Evolutionary conservation across 2,797 vertebrate species (phyloP).

Genomic region (Enteromius paludinosus): DNA sequence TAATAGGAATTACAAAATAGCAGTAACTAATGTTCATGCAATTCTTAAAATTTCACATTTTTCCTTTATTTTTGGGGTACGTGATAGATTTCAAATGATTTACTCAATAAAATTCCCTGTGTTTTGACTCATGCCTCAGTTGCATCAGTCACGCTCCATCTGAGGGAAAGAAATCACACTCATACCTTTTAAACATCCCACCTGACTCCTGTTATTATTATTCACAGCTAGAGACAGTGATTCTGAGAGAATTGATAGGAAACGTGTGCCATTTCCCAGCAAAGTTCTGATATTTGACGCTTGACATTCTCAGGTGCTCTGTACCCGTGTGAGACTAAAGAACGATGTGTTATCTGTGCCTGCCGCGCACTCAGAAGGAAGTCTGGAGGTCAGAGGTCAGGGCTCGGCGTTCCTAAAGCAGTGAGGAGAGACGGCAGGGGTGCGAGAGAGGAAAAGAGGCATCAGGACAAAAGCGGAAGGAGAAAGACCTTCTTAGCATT

Average conservation of each 20-base stretch:
- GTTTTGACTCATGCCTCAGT: background rate
- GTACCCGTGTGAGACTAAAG: slow-evolving; percentile 62
- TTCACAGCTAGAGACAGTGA: background rate
- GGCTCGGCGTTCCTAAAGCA: slow-evolving; percentile 18
- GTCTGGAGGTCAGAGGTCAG: slow-evolving; percentile 56
- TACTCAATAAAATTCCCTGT: background rate
- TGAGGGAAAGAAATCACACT: background rate
- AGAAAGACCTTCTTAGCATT: slow-evolving; percentile 46
- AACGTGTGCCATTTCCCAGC: slow-evolving; percentile 69
- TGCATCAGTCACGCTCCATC: background rate
- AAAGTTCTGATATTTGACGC: slow-evolving; percentile 74
- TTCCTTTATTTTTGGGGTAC: background rate
- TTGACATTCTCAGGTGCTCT: slow-evolving; percentile 77
- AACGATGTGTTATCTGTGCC: slow-evolving; percentile 67
- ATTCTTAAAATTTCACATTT: background rate
- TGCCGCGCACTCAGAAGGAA: slow-evolving; percentile 47
- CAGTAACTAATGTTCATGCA: background rate
- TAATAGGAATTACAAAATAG: no score
- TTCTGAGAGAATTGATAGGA: background rate
- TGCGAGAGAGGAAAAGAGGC: slow-evolving; percentile 19
- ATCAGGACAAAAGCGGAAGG: slow-evolving; percentile 2
- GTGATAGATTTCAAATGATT: background rate
- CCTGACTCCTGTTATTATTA: background rate
- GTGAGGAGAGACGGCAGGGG: slow-evolving; percentile 59
- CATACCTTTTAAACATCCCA: slow-evolving; percentile 1